These are phyloP conservation scores for Dioctria rufipes DNA, from an alignment of 2,888 invertebrate species.

Conservation along the genomic window DNA sequence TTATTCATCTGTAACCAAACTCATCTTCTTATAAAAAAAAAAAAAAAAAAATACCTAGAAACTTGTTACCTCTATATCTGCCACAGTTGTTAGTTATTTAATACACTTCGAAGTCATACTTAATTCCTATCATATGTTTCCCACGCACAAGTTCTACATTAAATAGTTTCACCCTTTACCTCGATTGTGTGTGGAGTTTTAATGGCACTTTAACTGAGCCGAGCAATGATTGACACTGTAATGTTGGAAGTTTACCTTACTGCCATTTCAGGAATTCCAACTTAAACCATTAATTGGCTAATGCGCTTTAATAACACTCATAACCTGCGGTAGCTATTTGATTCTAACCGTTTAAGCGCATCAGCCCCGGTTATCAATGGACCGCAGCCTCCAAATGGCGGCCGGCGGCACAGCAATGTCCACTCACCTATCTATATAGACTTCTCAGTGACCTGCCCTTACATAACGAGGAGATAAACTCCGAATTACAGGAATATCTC, in stretches of 20 bases:
- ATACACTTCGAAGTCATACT: too few relatives aligned
- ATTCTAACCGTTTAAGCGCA: background rate
- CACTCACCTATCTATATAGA: background rate
- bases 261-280: conserved; percentile 27
- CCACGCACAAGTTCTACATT: background rate
- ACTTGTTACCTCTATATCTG: too few relatives aligned
- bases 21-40: too few relatives aligned
- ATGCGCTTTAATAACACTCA: conserved; percentile 43
- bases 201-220: conserved; percentile 20
- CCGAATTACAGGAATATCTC: conserved; percentile 43
- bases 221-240: conserved; percentile 25
- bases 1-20: too few relatives aligned
- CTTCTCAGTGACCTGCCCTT: conserved; percentile 28
- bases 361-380: conserved; percentile 30
- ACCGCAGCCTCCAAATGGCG: conserved; percentile 15
- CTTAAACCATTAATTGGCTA: conserved; percentile 35
- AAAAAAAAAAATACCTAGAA: too few relatives aligned
- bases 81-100: too few relatives aligned
- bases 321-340: conserved; percentile 35
- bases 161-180: background rate
- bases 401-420: background rate
- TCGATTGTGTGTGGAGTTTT: conserved; percentile 12
- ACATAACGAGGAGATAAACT: conserved; percentile 37
- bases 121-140: background rate
- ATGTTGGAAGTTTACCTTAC: conserved; percentile 38